These are phyloP conservation scores for Scotopteryx bipunctaria DNA, from an alignment of 2,888 invertebrate species.

Conservation along the genomic window DNA sequence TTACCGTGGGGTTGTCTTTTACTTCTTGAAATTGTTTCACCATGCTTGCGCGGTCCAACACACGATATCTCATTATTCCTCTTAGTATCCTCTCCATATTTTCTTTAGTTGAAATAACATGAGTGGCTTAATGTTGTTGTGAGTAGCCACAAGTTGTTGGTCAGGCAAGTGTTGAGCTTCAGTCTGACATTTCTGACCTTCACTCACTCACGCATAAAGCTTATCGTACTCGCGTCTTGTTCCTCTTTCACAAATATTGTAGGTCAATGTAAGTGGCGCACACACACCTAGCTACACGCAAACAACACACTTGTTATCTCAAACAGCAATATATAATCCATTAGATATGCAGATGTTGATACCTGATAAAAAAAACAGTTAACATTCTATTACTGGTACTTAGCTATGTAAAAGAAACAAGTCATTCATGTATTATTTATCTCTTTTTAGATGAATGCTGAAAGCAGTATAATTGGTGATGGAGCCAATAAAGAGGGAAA, in stretches of 20 bases:
- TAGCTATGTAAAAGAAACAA: neutral
- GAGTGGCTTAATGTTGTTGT: constrained; percentile 19
- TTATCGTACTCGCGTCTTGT: constrained; percentile 58
- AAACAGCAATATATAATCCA: constrained; percentile 22
- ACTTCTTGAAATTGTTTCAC: constrained; percentile 96
- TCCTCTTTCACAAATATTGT: constrained; percentile 41
- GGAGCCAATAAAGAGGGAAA: constrained; percentile 45
- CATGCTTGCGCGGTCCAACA: constrained; percentile 91
- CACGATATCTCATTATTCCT: constrained; percentile 95
- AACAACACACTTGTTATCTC: constrained; percentile 15
- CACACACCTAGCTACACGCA: constrained; percentile 5
- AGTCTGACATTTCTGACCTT: constrained; percentile 77
- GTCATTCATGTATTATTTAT: neutral
- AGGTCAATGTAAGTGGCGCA: constrained; percentile 45
- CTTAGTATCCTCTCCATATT: constrained; percentile 93
- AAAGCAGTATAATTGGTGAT: constrained; percentile 63
- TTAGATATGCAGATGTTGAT: constrained; percentile 15
- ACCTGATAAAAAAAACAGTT: constrained; percentile 9
- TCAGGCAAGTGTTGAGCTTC: constrained; percentile 35
- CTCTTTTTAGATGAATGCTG: constrained; percentile 63
- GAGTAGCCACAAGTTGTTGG: constrained; percentile 20
- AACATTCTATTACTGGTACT: neutral
- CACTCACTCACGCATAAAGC: constrained; percentile 49
- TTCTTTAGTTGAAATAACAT: constrained; percentile 30
- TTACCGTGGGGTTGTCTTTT: constrained; percentile 93